These are phyloP conservation scores for Psettodes erumei DNA, from an alignment of 2,113 vertebrate species.

Conservation along the genomic window DNA sequence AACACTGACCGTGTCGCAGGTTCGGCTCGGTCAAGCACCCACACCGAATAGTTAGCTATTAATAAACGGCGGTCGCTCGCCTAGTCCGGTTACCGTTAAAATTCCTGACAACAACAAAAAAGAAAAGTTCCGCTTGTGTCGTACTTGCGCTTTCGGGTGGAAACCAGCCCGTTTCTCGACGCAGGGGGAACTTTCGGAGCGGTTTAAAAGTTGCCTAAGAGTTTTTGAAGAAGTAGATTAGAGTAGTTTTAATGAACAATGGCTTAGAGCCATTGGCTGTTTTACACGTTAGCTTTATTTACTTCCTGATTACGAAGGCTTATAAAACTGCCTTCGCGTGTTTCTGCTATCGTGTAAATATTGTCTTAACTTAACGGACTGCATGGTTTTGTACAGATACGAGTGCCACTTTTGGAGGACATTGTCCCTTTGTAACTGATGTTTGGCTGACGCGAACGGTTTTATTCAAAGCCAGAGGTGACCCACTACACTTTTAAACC, in stretches of 20 bases:
- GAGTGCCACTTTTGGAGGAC: neutral
- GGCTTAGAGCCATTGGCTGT: neutral
- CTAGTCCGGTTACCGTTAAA: neutral
- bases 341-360: rapidly evolving
- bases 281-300: neutral
- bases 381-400: neutral
- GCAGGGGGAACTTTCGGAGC: neutral
- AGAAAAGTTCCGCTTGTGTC: neutral
- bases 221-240: neutral
- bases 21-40: neutral
- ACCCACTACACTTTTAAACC: neutral
- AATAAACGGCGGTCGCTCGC: neutral
- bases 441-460: neutral
- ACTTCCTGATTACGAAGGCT: neutral
- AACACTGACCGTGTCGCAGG: neutral
- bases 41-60: neutral
- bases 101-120: too few species aligned
- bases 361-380: neutral
- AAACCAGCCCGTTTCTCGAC: too few species aligned
- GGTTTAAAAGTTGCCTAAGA: neutral
- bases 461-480: neutral
- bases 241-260: neutral
- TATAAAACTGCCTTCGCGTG: neutral
- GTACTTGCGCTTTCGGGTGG: too few species aligned
- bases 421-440: neutral